phyloP scores from a whole-genome alignment of 2,888 invertebrate species.

The Caenorhabditis sp. region DNA sequence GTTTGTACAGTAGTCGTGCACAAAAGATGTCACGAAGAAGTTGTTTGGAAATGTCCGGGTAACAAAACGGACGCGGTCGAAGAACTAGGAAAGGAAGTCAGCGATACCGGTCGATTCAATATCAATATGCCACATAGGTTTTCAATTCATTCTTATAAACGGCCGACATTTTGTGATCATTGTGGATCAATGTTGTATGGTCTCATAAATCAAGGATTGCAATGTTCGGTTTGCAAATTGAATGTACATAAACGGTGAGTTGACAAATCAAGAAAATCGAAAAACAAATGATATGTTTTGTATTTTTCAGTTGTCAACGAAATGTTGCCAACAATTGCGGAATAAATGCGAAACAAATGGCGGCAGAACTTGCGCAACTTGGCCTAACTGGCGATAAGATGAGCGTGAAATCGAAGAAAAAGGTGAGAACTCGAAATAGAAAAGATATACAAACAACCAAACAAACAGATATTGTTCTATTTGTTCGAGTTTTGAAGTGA shows the following conservation, averaged over 20 bases:
- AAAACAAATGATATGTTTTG: background rate
- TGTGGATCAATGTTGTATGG: constrained; percentile 97
- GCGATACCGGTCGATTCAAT: constrained; percentile 80
- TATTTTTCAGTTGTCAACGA: constrained; percentile 80
- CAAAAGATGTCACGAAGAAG: constrained; percentile 94
- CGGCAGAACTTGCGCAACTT: constrained; percentile 87
- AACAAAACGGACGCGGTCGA: constrained; percentile 77
- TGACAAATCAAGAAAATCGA: no score
- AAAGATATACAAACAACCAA: background rate
- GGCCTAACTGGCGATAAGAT: constrained; percentile 90
- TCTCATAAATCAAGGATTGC: constrained; percentile 91
- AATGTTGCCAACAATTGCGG: constrained; percentile 99
- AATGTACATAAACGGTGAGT: constrained; percentile 89
- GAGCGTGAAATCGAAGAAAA: constrained; percentile 74
- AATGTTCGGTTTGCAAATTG: constrained; percentile 86
- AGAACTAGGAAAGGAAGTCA: constrained; percentile 56
- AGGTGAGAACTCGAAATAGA: constrained; percentile 43
- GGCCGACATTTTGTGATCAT: constrained; percentile 99
- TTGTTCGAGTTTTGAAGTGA: constrained; percentile 8
- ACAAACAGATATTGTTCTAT: background rate
- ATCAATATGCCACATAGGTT: constrained; percentile 97
- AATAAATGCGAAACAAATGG: constrained; percentile 95
- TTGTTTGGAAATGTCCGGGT: constrained; percentile 98
- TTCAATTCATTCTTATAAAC: constrained; percentile 89
- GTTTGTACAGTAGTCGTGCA: constrained; percentile 99